Conservation (phyloP, 2,888 invertebrate species). For the Polyploca ridens region DNA sequence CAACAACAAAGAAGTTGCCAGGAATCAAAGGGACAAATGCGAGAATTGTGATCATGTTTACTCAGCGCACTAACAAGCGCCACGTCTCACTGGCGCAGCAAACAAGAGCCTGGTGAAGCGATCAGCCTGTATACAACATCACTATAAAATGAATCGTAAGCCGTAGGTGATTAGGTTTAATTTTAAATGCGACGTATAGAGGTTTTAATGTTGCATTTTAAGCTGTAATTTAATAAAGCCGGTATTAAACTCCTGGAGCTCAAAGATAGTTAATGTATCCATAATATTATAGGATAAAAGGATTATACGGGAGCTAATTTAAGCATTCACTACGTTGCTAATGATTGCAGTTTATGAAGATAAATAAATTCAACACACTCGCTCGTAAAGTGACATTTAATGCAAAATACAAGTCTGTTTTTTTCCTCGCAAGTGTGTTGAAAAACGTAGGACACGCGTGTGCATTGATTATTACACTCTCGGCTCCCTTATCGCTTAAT, state of each 20-base stretch:
- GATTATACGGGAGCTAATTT: not conserved
- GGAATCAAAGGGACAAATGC: constrained; percentile 10
- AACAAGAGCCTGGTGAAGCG: constrained; percentile 21
- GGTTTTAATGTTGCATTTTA: constrained; percentile 3
- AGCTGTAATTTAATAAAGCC: not conserved
- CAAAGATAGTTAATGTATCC: not conserved
- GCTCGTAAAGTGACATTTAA: too few relatives aligned
- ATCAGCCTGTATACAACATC: constrained; percentile 14
- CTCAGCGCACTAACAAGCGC: constrained; percentile 44
- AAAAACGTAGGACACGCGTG: too few relatives aligned
- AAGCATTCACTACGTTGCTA: not conserved
- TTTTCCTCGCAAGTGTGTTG: too few relatives aligned
- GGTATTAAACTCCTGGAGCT: not conserved
- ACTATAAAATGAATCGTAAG: not conserved
- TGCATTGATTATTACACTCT: too few relatives aligned
- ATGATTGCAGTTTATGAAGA: not conserved
- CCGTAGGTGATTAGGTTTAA: not conserved
- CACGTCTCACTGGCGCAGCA: constrained; percentile 36
- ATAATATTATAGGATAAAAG: not conserved
- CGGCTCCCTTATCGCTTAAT: too few relatives aligned
- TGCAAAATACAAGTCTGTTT: too few relatives aligned
- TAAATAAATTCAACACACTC: not conserved
- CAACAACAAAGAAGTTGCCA: not conserved
- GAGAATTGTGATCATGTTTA: constrained; percentile 28
- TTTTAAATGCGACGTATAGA: not conserved